Base-by-base conservation (phyloP, 1,140 invertebrate genomes). In the Bombus impatiens region DNA sequence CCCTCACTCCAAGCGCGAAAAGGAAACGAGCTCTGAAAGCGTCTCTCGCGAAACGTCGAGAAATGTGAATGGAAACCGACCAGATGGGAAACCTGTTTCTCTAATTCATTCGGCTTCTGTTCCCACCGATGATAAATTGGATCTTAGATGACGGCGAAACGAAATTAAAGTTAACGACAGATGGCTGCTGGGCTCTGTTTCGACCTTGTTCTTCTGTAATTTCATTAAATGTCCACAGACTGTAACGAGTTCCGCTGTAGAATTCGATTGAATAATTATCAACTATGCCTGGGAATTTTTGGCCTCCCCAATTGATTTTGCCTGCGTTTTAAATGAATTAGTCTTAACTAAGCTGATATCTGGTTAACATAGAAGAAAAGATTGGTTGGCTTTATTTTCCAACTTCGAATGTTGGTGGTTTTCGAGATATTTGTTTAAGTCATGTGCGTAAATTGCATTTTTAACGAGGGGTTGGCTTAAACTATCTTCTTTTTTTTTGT, bases 121-220 rank as follows among this genome's bases (percentile, higher is more conserved):
- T 68, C 77, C 35, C 18, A 40, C 25, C 42, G 35, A 68, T 40
- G 62, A 77, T 68, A 67, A 68, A 77, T 78, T 65, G 62, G 28
- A 84, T 84, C 47, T 47, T 40, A 35, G 40, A 6, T 15, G 32
- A 5, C 28, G 10, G 44, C 35, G n/a, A 28, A 68, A 47, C 44
- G 75, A 28, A 35, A 78, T 84, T n/a, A 28, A 25, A 59, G 6
- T 32, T 25, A 28, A 25, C 57, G n/a, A 42, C 62, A 5, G 47
- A 57, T 42, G n/a, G 68, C n/a, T 47, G 42, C 44, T 22, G 1
- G 18, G 32, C n/a, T 71, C n/a, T 13, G 44, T 75, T 74, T 42
- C 25, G 9, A 35, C 22, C 22, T 3, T 18, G 53, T 72, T 59
- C n/a, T 37, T 53, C 32, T 37, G 42, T 35, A 68, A 80, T 80